Percentiles rank a stretch among this genome's conserved stretches.
Conservation (phyloP, 2,113 vertebrate species). For the Rhynchomys soricoides region DNA sequence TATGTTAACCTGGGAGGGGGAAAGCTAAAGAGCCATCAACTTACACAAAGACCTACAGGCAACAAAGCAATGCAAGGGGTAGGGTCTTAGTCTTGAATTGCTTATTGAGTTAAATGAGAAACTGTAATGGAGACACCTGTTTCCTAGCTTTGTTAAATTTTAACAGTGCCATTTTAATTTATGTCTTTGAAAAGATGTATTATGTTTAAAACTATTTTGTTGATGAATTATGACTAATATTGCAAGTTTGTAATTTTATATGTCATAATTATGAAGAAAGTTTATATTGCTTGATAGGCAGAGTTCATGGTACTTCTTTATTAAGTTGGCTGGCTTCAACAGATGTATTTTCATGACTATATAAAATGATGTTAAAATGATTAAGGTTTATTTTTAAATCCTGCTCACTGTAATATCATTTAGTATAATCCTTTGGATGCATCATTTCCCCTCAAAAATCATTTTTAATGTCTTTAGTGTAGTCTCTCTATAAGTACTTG, state of each 20-base stretch:
- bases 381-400: conserved; percentile 4
- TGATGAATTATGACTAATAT: background rate
- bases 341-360: background rate
- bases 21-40: background rate
- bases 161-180: background rate
- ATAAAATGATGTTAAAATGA: background rate
- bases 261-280: background rate
- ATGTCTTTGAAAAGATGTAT: background rate
- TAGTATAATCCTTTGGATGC: background rate
- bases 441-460: background rate
- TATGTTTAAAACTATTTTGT: background rate
- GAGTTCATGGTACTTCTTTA: background rate
- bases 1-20: background rate
- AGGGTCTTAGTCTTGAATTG: background rate
- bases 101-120: background rate
- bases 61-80: background rate
- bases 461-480: conserved; percentile 26
- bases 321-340: background rate
- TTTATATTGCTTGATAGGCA: background rate
- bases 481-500: background rate
- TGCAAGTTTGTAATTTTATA: background rate
- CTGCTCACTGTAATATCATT: background rate
- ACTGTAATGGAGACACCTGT: background rate
- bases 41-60: background rate
- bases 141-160: background rate